phyloP scores from a whole-genome alignment of 2,113 vertebrate genomes.

The Neoarius graeffei region DNA sequence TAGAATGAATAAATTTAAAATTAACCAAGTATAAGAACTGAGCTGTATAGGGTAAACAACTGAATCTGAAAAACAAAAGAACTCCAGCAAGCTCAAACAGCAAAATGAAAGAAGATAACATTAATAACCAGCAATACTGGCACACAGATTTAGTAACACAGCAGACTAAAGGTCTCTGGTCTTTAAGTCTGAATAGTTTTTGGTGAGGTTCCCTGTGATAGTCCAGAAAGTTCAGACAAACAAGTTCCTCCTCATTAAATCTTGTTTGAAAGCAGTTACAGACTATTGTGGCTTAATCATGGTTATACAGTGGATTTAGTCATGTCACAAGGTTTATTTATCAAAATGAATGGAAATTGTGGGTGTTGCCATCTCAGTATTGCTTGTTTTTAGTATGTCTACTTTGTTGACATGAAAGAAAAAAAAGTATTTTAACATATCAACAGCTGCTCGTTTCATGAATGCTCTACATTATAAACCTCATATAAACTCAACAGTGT shows the following conservation, averaged over 20 bases:
- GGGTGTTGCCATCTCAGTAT: background rate
- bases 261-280: background rate
- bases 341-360: background rate
- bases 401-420: background rate
- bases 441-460: background rate
- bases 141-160: background rate
- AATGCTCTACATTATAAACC: background rate
- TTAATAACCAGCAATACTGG: background rate
- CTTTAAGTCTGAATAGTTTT: background rate
- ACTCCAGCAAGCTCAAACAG: background rate
- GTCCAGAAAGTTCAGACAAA: background rate
- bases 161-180: background rate
- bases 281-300: background rate
- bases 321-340: background rate
- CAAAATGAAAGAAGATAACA: background rate
- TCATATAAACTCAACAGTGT: background rate
- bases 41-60: background rate
- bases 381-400: background rate
- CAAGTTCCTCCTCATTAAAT: background rate
- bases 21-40: background rate
- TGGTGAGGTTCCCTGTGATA: background rate
- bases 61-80: background rate
- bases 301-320: background rate
- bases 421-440: background rate
- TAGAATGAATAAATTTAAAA: background rate